Base-by-base conservation (phyloP, 2,113 vertebrate genomes). In the Stercorarius parasiticus region DNA sequence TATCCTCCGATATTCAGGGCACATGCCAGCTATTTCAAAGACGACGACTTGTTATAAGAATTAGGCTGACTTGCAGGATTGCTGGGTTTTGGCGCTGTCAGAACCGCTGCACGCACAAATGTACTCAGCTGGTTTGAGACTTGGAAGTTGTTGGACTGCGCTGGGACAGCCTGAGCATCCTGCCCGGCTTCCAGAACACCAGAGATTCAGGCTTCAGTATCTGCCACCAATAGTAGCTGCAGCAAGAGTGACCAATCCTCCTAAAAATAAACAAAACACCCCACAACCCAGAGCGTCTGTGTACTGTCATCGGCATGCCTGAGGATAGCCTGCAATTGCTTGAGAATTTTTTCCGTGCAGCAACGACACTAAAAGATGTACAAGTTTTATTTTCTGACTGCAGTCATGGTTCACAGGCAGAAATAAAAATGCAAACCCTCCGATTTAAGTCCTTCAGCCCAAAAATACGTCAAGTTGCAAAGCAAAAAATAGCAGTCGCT, bases 371-470 rank as follows among this genome's bases (percentile, higher is more conserved):
- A 71, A 93, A 95, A 73, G 90, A 95, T 90, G 86, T 10, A 5
- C 62, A 17, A 47, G 81, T 59, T 95, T 91, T 84, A 72, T 73
- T 65, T 85, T 88, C 80, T 84, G 89, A 92, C 86, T 81, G 76
- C 22, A 0, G 40, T 55, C 56, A 34, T 93, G 40, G 59, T 36
- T 97, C 89, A 82, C 69, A 47, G 45, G 74, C 81, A 80, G 34
- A 52, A 92, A 94, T 82, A 83, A 92, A 96, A 88, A 71, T 27
- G 47, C 59, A 90, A 40, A 61, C 53, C 61, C 36, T 82, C 84
- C 74, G 34, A 71, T 76, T 86, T 34, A 85, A 90, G 40, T 55
- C 78, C 89, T 80, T 95, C 78, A 91, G 94, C 89, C 86, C 80
- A 87, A 95, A 95, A 87, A 72, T 1, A 11, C 1, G 16, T 90